A percentile compares a stretch with the other conserved stretches of the same genome.
Evolutionary conservation across 2,113 vertebrate genomes (phyloP).

Genomic region (Athene noctua): DNA sequence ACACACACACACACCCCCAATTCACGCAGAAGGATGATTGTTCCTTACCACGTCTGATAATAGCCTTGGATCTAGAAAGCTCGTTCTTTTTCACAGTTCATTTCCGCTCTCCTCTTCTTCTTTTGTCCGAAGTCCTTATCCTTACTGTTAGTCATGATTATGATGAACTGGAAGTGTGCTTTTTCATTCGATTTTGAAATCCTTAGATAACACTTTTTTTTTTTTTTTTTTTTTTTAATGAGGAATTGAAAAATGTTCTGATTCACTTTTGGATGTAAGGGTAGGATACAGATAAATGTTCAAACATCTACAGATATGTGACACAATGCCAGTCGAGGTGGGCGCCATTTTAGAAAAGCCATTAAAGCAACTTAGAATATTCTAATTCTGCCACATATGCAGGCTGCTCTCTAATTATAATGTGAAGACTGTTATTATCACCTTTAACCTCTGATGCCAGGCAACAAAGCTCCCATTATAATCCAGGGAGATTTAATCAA

Average conservation of each 20-base stretch:
- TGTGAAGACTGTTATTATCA: not conserved
- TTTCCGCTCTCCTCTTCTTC: not conserved
- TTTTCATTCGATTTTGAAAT: not conserved
- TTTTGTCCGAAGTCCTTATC: not conserved
- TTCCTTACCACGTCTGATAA: not conserved
- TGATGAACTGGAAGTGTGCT: not conserved
- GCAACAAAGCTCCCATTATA: not conserved
- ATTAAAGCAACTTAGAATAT: not conserved
- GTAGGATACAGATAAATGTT: not conserved
- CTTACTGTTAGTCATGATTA: not conserved
- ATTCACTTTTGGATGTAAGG: not conserved
- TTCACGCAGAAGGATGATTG: not conserved
- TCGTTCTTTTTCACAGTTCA: not conserved
- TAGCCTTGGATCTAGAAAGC: not conserved
- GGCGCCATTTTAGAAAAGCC: not conserved
- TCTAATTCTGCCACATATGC: not conserved
- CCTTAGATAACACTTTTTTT: not conserved
- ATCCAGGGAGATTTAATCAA: not conserved
- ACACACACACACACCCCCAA: too few species aligned
- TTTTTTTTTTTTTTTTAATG: not conserved
- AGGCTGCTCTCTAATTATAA: not conserved
- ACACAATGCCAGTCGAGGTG: not conserved
- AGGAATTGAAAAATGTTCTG: not conserved
- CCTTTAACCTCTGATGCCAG: not conserved
- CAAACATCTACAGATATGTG: not conserved